A percentile compares a stretch with the other conserved stretches of the same genome.
Evolutionary conservation across 1,140 invertebrate genomes (phyloP).

Genomic region (Platorchestia sp.): DNA sequence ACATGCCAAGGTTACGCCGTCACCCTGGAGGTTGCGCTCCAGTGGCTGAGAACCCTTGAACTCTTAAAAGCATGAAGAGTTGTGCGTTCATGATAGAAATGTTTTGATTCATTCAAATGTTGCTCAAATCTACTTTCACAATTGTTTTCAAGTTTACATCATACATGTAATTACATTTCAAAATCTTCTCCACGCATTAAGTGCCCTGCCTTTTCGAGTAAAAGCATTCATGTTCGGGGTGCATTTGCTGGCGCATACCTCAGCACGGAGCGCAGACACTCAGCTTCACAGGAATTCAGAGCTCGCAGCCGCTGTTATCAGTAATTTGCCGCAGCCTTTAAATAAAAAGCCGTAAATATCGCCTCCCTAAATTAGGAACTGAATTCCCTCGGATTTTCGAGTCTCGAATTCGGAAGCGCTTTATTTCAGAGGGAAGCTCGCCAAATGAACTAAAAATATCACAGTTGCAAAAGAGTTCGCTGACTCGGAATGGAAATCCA

Average conservation of each 20-base stretch:
- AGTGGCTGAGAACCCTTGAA: no score
- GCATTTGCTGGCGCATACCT: no score
- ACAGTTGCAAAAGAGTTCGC: neutral
- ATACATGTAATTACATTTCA: neutral
- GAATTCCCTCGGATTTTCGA: slow-evolving; percentile 33
- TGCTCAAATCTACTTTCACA: neutral
- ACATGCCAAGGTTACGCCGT: no score
- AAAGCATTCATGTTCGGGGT: neutral
- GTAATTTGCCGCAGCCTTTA: slow-evolving; percentile 12
- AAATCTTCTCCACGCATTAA: neutral
- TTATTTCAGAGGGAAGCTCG: slow-evolving; percentile 24
- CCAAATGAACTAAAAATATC: slow-evolving; percentile 32
- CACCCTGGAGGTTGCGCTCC: no score
- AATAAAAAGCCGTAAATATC: slow-evolving; percentile 36
- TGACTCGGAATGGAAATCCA: neutral
- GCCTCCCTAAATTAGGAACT: slow-evolving; percentile 3
- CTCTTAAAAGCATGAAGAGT: no score
- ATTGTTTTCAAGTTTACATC: neutral
- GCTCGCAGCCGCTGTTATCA: neutral
- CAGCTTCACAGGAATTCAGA: neutral
- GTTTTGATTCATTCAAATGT: no score
- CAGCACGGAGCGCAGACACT: neutral
- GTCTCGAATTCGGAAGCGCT: slow-evolving; percentile 27
- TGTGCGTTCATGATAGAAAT: no score
- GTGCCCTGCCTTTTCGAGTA: neutral